A percentile compares a stretch with the other conserved stretches of the same genome.
These are phyloP conservation scores for Rhodophaea formosa DNA, from an alignment of 2,888 invertebrate genomes.

Conservation along the genomic window DNA sequence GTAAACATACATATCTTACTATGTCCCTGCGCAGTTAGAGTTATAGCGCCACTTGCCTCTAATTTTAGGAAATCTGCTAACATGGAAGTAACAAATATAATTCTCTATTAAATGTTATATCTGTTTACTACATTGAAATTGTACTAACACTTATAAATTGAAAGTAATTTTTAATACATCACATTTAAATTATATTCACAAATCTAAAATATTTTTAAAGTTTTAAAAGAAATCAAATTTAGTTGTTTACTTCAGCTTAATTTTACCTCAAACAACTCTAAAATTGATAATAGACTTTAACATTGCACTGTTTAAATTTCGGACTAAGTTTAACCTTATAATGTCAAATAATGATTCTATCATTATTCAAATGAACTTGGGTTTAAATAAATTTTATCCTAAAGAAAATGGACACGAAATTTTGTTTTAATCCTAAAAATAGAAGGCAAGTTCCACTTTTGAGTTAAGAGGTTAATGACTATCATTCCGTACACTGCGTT, in stretches of 20 bases:
- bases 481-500: constrained; percentile 58
- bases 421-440: constrained; percentile 8
- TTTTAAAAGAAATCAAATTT: background rate
- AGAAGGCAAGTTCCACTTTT: constrained; percentile 14
- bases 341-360: too few relatives aligned
- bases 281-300: too few relatives aligned
- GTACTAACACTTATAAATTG: too few relatives aligned
- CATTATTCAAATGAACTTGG: too few relatives aligned
- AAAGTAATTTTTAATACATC: background rate
- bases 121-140: background rate
- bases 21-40: constrained; percentile 10
- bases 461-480: constrained; percentile 25
- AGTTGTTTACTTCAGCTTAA: too few relatives aligned
- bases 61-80: constrained; percentile 1
- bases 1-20: constrained; percentile 13
- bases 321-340: too few relatives aligned
- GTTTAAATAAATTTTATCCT: too few relatives aligned
- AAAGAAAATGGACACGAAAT: too few relatives aligned
- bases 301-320: too few relatives aligned
- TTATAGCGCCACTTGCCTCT: constrained; percentile 15
- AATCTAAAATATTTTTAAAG: background rate
- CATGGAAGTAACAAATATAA: background rate
- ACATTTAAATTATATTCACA: background rate
- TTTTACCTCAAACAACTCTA: too few relatives aligned
- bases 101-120: background rate